phyloP scores from a whole-genome alignment of 1,140 invertebrate species.

The Zaprionus nigranus region DNA sequence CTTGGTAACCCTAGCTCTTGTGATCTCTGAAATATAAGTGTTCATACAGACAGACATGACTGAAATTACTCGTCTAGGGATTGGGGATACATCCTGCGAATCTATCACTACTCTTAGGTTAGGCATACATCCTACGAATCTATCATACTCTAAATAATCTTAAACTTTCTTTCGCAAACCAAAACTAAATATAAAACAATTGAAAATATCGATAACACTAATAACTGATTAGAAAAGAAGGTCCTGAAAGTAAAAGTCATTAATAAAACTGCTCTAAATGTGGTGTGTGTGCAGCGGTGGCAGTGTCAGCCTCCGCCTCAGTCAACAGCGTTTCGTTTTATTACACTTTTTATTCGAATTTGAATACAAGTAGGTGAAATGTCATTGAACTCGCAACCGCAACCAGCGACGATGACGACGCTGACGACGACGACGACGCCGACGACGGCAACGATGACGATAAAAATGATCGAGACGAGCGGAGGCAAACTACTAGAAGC shows the following conservation, averaged over 20 bases:
- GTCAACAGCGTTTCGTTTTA: slow-evolving; percentile 30
- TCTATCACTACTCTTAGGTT: too few relatives aligned
- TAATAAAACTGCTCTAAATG: slow-evolving; percentile 1
- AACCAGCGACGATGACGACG: slow-evolving; percentile 25
- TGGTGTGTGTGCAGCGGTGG: background rate
- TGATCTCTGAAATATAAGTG: background rate
- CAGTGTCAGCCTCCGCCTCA: background rate
- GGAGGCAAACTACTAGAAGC: slow-evolving; percentile 11
- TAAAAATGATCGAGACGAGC: background rate
- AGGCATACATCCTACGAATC: too few relatives aligned
- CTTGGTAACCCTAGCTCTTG: background rate
- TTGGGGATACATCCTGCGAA: too few relatives aligned
- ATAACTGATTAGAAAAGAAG: background rate
- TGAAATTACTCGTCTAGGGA: background rate
- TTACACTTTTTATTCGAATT: slow-evolving; percentile 57
- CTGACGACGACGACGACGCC: background rate
- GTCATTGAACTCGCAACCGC: slow-evolving; percentile 78
- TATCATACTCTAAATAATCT: too few relatives aligned
- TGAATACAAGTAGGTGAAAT: slow-evolving; percentile 79
- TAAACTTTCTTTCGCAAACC: background rate
- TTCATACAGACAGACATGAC: background rate
- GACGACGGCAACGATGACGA: slow-evolving; percentile 16
- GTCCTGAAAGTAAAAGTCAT: slow-evolving; percentile 61
- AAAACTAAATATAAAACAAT: background rate
- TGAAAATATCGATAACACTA: background rate